These are phyloP conservation scores for Cervus canadensis DNA, from an alignment of 2,113 vertebrate genomes.

Conservation along the genomic window DNA sequence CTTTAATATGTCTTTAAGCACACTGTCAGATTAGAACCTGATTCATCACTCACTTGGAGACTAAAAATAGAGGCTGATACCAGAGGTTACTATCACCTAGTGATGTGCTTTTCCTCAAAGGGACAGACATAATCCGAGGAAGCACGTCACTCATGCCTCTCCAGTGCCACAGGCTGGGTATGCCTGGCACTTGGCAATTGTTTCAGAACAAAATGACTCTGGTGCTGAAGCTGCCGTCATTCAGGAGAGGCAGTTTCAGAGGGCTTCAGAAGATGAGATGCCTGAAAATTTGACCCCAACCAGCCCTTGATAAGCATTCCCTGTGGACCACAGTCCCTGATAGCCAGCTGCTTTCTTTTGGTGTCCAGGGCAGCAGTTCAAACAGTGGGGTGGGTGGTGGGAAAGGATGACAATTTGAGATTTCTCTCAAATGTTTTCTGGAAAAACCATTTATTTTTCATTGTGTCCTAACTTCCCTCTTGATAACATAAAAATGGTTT, in stretches of 20 bases:
- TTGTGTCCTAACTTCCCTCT: neutral
- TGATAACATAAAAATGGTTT: neutral
- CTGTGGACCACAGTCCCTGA: neutral
- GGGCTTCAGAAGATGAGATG: neutral
- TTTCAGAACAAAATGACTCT: neutral
- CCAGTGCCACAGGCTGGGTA: neutral
- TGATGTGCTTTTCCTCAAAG: neutral
- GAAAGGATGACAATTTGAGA: neutral
- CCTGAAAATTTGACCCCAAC: neutral
- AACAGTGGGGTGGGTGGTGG: neutral
- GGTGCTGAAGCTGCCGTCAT: neutral
- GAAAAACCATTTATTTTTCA: neutral
- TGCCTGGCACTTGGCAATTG: neutral
- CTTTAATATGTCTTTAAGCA: slow-evolving; percentile 43
- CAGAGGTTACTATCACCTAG: slow-evolving; percentile 40
- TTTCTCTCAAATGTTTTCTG: neutral
- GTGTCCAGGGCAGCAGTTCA: neutral
- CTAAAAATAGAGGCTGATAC: slow-evolving; percentile 44
- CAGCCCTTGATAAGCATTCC: neutral
- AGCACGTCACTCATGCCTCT: neutral
- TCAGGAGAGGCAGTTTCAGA: neutral
- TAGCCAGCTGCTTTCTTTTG: neutral
- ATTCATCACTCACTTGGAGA: slow-evolving; percentile 40
- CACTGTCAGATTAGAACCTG: slow-evolving; percentile 34
- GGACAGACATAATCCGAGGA: neutral